Conservation (phyloP, 2,888 invertebrate species). For the Athetis lepigone region DNA sequence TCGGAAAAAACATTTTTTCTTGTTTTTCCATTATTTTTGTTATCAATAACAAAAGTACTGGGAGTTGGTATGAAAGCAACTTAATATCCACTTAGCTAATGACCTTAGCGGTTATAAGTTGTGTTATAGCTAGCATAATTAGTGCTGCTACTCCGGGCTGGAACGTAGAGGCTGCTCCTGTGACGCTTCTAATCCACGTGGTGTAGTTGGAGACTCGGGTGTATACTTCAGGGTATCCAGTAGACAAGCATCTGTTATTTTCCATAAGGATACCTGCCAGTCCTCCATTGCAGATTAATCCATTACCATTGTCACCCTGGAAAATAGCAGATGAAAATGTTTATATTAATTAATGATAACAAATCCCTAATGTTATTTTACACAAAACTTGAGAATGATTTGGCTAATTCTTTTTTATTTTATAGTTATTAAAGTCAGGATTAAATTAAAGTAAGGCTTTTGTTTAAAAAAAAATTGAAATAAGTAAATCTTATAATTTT, state of each 20-base stretch:
- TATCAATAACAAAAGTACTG: background rate
- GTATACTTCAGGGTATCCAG: slow-evolving; percentile 74
- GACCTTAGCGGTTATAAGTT: slow-evolving; percentile 61
- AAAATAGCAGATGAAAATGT: too few relatives aligned
- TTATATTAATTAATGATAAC: background rate
- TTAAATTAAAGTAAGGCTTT: too few relatives aligned
- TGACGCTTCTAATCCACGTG: slow-evolving; percentile 70
- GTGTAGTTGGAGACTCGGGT: slow-evolving; percentile 76
- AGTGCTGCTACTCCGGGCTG: slow-evolving; percentile 66
- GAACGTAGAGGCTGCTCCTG: slow-evolving; percentile 67
- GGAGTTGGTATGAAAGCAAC: background rate
- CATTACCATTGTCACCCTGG: slow-evolving; percentile 75
- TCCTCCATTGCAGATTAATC: slow-evolving; percentile 71
- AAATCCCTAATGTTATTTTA: too few relatives aligned
- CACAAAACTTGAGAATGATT: too few relatives aligned
- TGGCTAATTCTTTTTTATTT: too few relatives aligned
- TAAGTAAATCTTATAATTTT: too few relatives aligned
- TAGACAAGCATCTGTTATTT: slow-evolving; percentile 62
- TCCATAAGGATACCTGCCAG: slow-evolving; percentile 73
- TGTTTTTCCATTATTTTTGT: slow-evolving; percentile 3
- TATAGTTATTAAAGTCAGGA: too few relatives aligned
- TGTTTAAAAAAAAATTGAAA: too few relatives aligned
- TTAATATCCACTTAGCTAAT: slow-evolving; percentile 47
- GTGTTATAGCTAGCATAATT: slow-evolving; percentile 62
- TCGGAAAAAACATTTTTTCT: background rate